Percentiles rank a stretch among this genome's conserved stretches.
Evolutionary conservation across 2,888 invertebrate genomes (phyloP).

Genomic region (Drosophila tanythrix): DNA sequence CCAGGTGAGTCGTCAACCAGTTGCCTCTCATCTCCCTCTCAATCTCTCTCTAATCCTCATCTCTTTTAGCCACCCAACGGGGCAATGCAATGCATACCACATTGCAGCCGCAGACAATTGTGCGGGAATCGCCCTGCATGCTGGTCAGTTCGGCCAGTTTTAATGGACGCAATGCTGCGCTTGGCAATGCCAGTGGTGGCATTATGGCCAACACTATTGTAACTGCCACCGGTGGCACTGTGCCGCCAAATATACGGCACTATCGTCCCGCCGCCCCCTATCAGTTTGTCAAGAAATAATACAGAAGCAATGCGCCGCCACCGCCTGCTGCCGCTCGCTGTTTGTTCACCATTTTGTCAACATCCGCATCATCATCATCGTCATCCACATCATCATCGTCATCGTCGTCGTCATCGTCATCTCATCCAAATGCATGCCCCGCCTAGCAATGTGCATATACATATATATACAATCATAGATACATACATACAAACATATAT

Average conservation of each 20-base stretch:
- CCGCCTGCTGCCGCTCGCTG: conserved; percentile 65
- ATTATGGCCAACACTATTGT: conserved; percentile 76
- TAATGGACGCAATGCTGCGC: conserved; percentile 79
- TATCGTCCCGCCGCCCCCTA: conserved; percentile 82
- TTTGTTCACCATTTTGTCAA: conserved; percentile 68
- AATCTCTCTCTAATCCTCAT: not conserved
- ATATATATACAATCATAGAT: conserved; percentile 4
- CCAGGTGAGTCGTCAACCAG: conserved; percentile 70
- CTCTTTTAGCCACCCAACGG: conserved; percentile 74
- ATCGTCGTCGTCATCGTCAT: conserved; percentile 36
- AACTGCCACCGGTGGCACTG: conserved; percentile 66
- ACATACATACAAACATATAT: conserved; percentile 3
- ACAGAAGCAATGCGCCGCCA: conserved; percentile 66
- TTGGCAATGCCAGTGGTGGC: conserved; percentile 72
- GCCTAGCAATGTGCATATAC: conserved; percentile 54
- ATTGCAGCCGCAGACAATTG: conserved; percentile 81
- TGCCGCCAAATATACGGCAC: conserved; percentile 76
- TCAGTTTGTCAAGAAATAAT: conserved; percentile 83
- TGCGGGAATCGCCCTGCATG: conserved; percentile 81
- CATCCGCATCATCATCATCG: conserved; percentile 38
- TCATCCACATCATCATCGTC: conserved; percentile 29
- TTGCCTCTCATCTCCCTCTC: not conserved
- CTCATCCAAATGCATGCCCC: conserved; percentile 54
- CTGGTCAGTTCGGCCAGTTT: conserved; percentile 80
- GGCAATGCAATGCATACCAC: conserved; percentile 82